Base-by-base conservation (phyloP, 2,888 invertebrate genomes). In the Eupithecia vulgata region DNA sequence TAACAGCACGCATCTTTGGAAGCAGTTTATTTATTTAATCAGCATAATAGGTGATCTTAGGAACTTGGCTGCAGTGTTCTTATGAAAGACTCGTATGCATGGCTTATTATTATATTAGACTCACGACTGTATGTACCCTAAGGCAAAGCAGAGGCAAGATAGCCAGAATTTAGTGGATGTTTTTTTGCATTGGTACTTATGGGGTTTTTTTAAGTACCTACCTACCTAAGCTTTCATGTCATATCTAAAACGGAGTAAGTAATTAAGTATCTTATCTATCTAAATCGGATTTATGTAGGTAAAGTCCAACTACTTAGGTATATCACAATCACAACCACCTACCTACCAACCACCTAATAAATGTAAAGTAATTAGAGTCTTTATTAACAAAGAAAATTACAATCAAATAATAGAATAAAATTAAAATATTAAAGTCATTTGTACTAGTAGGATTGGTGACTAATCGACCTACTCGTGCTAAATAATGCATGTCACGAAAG, bases 401-500 rank as follows among this genome's bases (percentile, higher is more conserved):
- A n/a, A n/a, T n/a, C n/a, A n/a, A n/a, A n/a, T n/a, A n/a, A n/a
- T n/a, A n/a, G n/a, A n/a, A n/a, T n/a, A n/a, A n/a, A n/a, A n/a
- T n/a, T n/a, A n/a, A n/a, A n/a, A n/a, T n/a, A n/a, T n/a, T 48
- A n/a, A n/a, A n/a, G 8, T 52, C 30, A 13, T 30, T 59, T 30
- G 15, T 34, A 61, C 12, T 10, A 7, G 5, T 61, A 17, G 80
- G 85, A 87, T 84, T 85, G 68, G 80, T 85, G 81, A 83, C 82
- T 87, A 86, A 87, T 85, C 30, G 30, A 30, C 30, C 30, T 4
- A 30, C 2, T 30, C 81, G 84, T 37, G 34, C 37, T 13, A 64
- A 74, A 69, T 84, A 84, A 81, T 80, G 83, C 80, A 77, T 80
- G 87, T 85, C 87, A 87, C 86, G 87, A 85, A 84, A 82, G 72